These are phyloP conservation scores for Vireo altiloquus DNA, from an alignment of 2,113 vertebrate species.

Conservation along the genomic window DNA sequence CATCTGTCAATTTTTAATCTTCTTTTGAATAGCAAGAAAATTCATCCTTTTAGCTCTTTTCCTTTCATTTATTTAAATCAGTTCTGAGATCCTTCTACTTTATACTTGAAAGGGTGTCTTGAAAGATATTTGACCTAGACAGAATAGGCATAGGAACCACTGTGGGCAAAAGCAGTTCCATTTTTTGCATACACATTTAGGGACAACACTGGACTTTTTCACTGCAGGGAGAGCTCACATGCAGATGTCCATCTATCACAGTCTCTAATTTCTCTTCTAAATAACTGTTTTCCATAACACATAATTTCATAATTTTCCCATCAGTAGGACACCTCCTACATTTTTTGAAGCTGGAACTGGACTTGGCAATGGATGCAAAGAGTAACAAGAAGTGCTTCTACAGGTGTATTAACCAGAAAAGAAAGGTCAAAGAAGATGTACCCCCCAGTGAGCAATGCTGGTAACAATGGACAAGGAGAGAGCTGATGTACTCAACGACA, in stretches of 20 bases:
- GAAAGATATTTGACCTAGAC: neutral
- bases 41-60: slow-evolving; percentile 15
- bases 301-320: neutral
- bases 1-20: slow-evolving; percentile 49
- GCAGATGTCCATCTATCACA: neutral
- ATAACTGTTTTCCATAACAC: neutral
- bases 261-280: neutral
- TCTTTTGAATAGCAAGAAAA: slow-evolving; percentile 31
- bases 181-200: neutral
- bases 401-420: neutral
- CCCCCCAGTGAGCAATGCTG: fast-evolving
- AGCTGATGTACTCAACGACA: neutral
- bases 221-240: neutral
- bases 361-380: neutral
- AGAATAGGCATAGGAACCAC: neutral
- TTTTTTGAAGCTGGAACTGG: neutral
- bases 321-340: neutral
- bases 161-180: neutral
- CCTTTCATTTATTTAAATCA: slow-evolving; percentile 18
- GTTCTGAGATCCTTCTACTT: neutral
- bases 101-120: neutral
- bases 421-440: neutral
- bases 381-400: neutral
- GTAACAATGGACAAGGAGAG: neutral
- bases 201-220: neutral